phyloP scores from a whole-genome alignment of 2,888 invertebrate species.

The Smittia sp. region DNA sequence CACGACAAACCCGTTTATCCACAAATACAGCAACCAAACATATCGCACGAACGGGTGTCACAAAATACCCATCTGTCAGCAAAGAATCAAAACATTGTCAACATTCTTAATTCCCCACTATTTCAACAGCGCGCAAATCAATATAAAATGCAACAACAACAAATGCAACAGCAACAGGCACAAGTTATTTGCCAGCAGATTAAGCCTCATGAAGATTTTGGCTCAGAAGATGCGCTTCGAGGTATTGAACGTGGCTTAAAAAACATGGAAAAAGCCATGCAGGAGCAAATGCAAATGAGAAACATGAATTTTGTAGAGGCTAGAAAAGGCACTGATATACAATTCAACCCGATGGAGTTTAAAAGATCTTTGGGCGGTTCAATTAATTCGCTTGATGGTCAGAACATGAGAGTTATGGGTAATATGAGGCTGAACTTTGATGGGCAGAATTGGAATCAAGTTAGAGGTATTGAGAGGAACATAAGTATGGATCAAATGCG shows the following conservation, averaged over 20 bases:
- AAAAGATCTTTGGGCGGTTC: constrained; percentile 44
- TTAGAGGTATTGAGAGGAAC: constrained; percentile 46
- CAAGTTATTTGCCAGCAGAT: constrained; percentile 26
- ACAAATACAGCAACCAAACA: constrained; percentile 43
- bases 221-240: constrained; percentile 53
- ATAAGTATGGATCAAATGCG: constrained; percentile 45
- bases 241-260: constrained; percentile 54
- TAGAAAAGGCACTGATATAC: constrained; percentile 42
- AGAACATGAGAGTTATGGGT: constrained; percentile 43
- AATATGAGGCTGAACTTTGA: constrained; percentile 43
- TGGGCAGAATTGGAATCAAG: constrained; percentile 43
- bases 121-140: constrained; percentile 43
- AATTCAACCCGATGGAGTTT: constrained; percentile 44
- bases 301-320: constrained; percentile 48
- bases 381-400: constrained; percentile 44
- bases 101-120: constrained; percentile 44
- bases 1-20: not conserved
- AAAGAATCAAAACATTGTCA: constrained; percentile 41
- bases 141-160: constrained; percentile 43
- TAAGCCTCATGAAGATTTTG: constrained; percentile 52
- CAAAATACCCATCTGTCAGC: constrained; percentile 43
- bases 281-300: constrained; percentile 53
- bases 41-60: constrained; percentile 42
- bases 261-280: constrained; percentile 55
- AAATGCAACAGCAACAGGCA: constrained; percentile 22